A percentile compares a stretch with the other conserved stretches of the same genome.
phyloP scores from a whole-genome alignment of 1,140 invertebrate species.

The Arctopsyche grandis region DNA sequence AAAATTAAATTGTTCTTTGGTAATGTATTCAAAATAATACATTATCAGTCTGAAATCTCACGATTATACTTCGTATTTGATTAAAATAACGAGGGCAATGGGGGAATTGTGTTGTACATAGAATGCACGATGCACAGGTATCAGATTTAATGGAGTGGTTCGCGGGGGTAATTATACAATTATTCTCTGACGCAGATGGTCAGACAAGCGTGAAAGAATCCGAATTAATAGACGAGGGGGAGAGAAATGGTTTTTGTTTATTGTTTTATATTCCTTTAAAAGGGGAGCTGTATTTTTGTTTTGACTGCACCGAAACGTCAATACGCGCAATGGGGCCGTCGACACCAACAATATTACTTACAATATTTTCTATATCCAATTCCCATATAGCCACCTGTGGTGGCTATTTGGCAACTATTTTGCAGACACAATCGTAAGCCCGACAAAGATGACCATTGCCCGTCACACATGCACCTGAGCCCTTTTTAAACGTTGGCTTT shows the following conservation, averaged over 20 bases:
- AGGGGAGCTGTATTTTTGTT: neutral
- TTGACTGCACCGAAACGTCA: neutral
- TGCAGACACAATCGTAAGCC: neutral
- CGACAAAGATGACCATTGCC: neutral
- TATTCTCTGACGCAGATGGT: constrained; percentile 40
- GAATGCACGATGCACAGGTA: neutral
- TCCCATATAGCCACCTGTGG: no score
- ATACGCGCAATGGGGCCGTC: neutral
- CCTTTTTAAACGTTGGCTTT: neutral
- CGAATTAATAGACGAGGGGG: constrained; percentile 37
- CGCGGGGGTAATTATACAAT: constrained; percentile 44
- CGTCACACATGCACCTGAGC: neutral
- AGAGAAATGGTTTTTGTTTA: neutral
- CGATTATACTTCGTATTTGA: no score
- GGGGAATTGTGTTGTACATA: neutral
- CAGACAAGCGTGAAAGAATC: constrained; percentile 38
- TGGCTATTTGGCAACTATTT: no score
- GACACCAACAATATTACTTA: no score
- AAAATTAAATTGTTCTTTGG: no score
- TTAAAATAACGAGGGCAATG: no score
- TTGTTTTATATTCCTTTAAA: neutral
- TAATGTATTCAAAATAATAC: no score
- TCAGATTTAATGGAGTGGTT: neutral
- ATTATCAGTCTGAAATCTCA: no score
- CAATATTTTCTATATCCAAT: no score